Evolutionary conservation across 2,797 vertebrate genomes (phyloP).

Genomic region (Poecilia velifera): DNA sequence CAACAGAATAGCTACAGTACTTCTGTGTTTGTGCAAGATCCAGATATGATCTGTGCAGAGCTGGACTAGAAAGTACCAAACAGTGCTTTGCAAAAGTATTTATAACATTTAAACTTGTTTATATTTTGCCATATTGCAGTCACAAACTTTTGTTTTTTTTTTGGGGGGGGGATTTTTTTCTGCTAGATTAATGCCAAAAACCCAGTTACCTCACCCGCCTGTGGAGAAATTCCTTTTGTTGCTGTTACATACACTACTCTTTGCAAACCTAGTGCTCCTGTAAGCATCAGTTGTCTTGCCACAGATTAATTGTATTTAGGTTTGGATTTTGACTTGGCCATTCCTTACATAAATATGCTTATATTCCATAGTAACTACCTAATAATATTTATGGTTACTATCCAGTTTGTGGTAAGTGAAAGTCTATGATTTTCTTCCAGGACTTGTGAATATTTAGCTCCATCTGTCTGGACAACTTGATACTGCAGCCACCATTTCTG

Average conservation of each 20-base stretch:
- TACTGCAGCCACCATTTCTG: neutral
- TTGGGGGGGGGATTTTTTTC: neutral
- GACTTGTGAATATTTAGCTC: neutral
- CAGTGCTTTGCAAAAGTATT: neutral
- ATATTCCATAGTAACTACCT: neutral
- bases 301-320: neutral
- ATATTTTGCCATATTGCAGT: neutral
- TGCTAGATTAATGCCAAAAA: neutral
- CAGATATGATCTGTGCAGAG: neutral
- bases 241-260: neutral
- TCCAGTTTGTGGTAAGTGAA: neutral
- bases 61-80: neutral
- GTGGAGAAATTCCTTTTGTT: neutral
- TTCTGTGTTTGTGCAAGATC: slow-evolving; percentile 11
- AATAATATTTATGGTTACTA: neutral
- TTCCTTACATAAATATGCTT: neutral
- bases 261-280: neutral
- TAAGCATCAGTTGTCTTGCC: neutral
- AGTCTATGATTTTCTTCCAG: neutral
- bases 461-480: neutral
- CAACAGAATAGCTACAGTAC: slow-evolving; percentile 17
- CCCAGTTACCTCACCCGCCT: neutral
- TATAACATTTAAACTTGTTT: neutral
- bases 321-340: neutral
- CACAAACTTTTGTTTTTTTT: neutral